phyloP scores from a whole-genome alignment of 1,140 invertebrate genomes.

The Drosophila orosa region DNA sequence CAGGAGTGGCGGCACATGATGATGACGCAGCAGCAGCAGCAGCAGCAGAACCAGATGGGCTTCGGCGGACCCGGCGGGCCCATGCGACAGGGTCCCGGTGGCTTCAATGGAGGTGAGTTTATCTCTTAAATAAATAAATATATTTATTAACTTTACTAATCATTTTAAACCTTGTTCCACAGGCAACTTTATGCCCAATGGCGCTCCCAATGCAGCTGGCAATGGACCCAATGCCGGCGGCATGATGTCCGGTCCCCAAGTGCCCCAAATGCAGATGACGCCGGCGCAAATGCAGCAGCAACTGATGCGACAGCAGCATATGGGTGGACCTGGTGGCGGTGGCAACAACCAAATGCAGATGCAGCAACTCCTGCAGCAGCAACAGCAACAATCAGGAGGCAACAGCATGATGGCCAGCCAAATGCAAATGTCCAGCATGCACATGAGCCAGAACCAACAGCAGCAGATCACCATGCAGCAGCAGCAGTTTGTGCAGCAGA shows the following conservation, averaged over 20 bases:
- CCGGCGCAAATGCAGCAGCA: slow-evolving; percentile 85
- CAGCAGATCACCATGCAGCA: slow-evolving; percentile 87
- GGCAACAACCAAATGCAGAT: slow-evolving; percentile 71
- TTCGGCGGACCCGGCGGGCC: slow-evolving; percentile 84
- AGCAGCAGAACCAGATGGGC: slow-evolving; percentile 86
- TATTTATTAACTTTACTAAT: background rate
- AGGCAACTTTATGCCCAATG: slow-evolving; percentile 82
- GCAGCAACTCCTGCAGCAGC: slow-evolving; percentile 84
- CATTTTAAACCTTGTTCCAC: background rate
- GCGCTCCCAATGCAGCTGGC: slow-evolving; percentile 58
- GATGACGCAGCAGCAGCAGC: slow-evolving; percentile 86
- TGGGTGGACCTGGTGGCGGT: slow-evolving; percentile 60
- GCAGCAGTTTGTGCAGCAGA: slow-evolving; percentile 82
- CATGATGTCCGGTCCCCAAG: slow-evolving; percentile 75
- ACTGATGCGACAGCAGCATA: slow-evolving; percentile 81
- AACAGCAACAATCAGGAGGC: slow-evolving; percentile 71
- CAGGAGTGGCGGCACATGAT: slow-evolving; percentile 89
- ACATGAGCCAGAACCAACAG: slow-evolving; percentile 88
- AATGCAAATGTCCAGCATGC: slow-evolving; percentile 87
- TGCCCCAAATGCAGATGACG: slow-evolving; percentile 85
- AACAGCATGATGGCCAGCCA: slow-evolving; percentile 84
- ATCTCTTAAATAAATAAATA: background rate
- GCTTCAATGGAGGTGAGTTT: slow-evolving; percentile 87
- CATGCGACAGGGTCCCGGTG: slow-evolving; percentile 87
- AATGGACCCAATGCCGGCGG: slow-evolving; percentile 67